Evolutionary conservation across 2,888 invertebrate species (phyloP), one percentile per base, ranked within the genome.

Genomic region (Drosophila niveifrons): DNA sequence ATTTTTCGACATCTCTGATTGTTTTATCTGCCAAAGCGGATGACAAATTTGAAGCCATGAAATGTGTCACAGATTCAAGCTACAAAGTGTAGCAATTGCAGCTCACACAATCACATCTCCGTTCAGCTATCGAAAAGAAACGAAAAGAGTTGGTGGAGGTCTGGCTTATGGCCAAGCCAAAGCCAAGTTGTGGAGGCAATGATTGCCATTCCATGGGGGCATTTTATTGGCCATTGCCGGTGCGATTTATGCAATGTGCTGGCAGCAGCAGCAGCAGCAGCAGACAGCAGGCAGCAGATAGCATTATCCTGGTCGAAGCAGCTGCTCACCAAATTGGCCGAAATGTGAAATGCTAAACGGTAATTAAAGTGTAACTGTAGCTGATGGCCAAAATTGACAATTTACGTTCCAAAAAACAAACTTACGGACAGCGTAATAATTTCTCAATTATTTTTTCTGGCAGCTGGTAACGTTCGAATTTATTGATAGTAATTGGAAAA

Each of bases 401-500:
- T 57, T 75, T 44, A 57, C 46, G 17, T 36, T 39, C 39, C 39
- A 23, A 70, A 66, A 59, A 66, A 59, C 71, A 72, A 64, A 51
- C 70, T 69, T 71, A 71, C 47, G 58, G 48, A 67, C 56, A 66
- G 67, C 71, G 77, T 51, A 55, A 82, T 85, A 88, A 88, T 82
- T 85, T 79, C 86, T 86, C 85, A 88, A 88, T 88, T 88, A 82
- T 59, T 63, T 76, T 72, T 69, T 61, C 18, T 55, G 18, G 57
- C 57, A 47, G 53, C 58, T 57, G 53, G 10, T 28, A 31, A 29
- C 55, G 9, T 56, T 70, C 41, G n/a, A 50, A 66, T 77, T 80
- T 85, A 88, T 85, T 80, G 78, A 80, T 75, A 68, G 72, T 88
- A 82, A 85, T 88, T 82, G 83, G 68, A 71, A 82, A 83, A 85